Evolutionary conservation across 1,140 invertebrate species (phyloP).

Genomic region (Drosophila sechellia): DNA sequence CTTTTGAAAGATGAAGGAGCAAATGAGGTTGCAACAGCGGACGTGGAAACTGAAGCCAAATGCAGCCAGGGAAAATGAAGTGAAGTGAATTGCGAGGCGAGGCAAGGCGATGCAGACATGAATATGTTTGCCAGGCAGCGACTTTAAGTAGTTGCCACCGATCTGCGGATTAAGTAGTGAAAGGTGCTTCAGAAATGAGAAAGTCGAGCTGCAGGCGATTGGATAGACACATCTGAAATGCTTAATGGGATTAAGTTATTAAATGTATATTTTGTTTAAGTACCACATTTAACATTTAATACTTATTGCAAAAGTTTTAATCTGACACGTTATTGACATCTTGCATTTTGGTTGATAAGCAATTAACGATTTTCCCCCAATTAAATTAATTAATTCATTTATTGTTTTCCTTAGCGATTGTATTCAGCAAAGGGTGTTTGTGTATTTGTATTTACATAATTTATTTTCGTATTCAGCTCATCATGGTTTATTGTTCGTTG

Average conservation of each 20-base stretch:
- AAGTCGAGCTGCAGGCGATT: neutral
- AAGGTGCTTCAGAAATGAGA: neutral
- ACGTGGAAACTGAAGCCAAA: slow-evolving; percentile 34
- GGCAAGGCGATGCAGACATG: slow-evolving; percentile 3
- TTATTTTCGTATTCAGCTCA: neutral
- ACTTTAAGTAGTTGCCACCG: slow-evolving; percentile 25
- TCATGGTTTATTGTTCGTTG: no score
- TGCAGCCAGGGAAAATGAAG: slow-evolving; percentile 37
- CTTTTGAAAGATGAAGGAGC: slow-evolving; percentile 46
- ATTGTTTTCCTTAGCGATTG: neutral
- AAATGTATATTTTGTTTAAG: neutral
- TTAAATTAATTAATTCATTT: neutral
- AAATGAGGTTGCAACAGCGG: slow-evolving; percentile 46
- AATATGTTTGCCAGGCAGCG: slow-evolving; percentile 21
- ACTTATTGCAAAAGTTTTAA: neutral
- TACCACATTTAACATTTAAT: neutral
- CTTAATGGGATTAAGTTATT: neutral
- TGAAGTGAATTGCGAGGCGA: slow-evolving; percentile 33
- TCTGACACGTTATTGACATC: neutral
- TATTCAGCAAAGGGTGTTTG: neutral
- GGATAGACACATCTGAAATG: neutral
- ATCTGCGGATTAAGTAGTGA: slow-evolving; percentile 13
- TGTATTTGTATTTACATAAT: neutral
- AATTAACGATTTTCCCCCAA: neutral
- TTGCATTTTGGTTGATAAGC: neutral